Evolutionary conservation across 2,888 invertebrate genomes (phyloP), one percentile per base, ranked within the genome.

Genomic region (Euzophera pinguis): DNA sequence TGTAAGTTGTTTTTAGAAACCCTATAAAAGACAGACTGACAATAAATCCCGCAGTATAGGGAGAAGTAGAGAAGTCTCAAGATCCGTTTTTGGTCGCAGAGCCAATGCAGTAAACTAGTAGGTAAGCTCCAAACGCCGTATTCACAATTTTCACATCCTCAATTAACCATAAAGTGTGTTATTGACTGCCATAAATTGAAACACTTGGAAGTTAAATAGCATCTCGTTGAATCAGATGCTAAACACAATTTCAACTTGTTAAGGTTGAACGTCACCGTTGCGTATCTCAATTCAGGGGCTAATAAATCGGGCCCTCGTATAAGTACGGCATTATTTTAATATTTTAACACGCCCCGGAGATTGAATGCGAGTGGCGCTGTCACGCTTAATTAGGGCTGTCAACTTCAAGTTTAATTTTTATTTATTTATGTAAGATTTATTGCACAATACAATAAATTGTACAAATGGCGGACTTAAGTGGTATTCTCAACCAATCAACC

Each of bases 1-100:
- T 73, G 95, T 95, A 76, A 92, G 93, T 84, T 53, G 50, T 54
- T 37, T n/a, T n/a, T n/a, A n/a, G n/a, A n/a, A n/a, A 22, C 22
- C 22, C 22, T 22, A 22, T 22, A 22, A 2, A 22, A 22, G n/a
- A n/a, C n/a, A n/a, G n/a, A n/a, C n/a, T n/a, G n/a, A n/a, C n/a
- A n/a, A n/a, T n/a, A n/a, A n/a, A n/a, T n/a, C n/a, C n/a, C n/a
- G n/a, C n/a, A n/a, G n/a, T n/a, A n/a, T n/a, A n/a, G n/a, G n/a
- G n/a, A n/a, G n/a, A n/a, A n/a, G n/a, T n/a, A n/a, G n/a, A n/a
- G n/a, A n/a, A n/a, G n/a, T n/a, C n/a, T n/a, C n/a, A n/a, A n/a
- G n/a, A n/a, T n/a, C n/a, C n/a, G n/a, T n/a, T n/a, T n/a, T n/a
- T n/a, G n/a, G n/a, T n/a, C n/a, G n/a, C n/a, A n/a, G n/a, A n/a